Conservation (phyloP, 2,113 vertebrate genomes). For the Geococcyx californianus region DNA sequence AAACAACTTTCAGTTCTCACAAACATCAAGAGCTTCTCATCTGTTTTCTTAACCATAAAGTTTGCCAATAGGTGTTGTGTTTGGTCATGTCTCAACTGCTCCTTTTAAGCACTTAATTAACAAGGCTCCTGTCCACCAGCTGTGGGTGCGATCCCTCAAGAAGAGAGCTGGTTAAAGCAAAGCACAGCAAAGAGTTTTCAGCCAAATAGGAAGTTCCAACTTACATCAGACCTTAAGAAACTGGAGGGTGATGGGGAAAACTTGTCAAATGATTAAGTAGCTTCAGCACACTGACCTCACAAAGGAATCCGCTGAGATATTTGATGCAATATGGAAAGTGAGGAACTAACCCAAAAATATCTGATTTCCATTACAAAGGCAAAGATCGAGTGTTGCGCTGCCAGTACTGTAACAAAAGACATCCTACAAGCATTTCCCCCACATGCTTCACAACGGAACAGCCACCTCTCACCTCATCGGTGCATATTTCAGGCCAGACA, state of each 20-base stretch:
- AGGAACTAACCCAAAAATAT: not conserved
- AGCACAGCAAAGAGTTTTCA: not conserved
- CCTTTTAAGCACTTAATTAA: not conserved
- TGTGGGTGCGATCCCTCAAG: not conserved
- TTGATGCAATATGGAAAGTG: not conserved
- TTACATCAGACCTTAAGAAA: not conserved
- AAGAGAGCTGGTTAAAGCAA: slow-evolving; percentile 1
- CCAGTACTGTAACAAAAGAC: not conserved
- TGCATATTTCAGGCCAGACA: not conserved
- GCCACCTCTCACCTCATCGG: not conserved
- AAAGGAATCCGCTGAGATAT: not conserved
- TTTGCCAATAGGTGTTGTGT: not conserved
- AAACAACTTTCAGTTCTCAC: not conserved
- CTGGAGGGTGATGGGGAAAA: not conserved
- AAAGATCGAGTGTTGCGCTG: not conserved
- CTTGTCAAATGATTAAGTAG: not conserved
- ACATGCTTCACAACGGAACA: accelerated
- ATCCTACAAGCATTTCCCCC: not conserved
- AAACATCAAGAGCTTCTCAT: not conserved
- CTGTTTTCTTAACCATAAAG: not conserved
- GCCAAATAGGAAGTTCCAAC: slow-evolving; percentile 4
- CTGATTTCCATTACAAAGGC: slow-evolving; percentile 44
- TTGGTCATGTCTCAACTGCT: not conserved
- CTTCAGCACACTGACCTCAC: not conserved
- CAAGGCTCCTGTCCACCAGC: not conserved